These are phyloP conservation scores for Danaus plexippus DNA, from an alignment of 1,140 invertebrate genomes.

Conservation along the genomic window DNA sequence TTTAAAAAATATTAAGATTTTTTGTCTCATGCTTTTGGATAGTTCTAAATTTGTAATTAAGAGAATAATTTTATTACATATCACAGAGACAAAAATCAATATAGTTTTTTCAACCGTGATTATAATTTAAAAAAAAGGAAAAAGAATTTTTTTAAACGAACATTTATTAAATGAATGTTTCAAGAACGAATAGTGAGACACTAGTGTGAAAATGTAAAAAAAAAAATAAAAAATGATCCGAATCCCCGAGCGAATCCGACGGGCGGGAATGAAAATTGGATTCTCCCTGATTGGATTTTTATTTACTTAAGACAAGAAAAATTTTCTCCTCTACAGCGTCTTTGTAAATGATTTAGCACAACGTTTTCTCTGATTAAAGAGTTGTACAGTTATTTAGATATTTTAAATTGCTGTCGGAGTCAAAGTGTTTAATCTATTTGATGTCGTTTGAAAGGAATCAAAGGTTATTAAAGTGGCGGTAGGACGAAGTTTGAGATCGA, in stretches of 20 bases:
- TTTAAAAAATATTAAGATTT: too few relatives aligned
- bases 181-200: conserved; percentile 9
- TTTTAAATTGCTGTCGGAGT: too few relatives aligned
- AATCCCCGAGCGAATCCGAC: conserved; percentile 55
- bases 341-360: conserved; percentile 60
- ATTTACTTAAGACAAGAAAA: conserved; percentile 72
- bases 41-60: too few relatives aligned
- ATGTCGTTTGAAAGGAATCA: too few relatives aligned
- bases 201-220: conserved; percentile 56
- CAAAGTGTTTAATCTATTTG: too few relatives aligned
- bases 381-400: conserved; percentile 1
- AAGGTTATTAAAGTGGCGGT: too few relatives aligned
- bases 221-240: conserved; percentile 51
- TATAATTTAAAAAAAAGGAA: too few relatives aligned
- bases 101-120: too few relatives aligned
- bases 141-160: background rate
- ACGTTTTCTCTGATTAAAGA: conserved; percentile 48
- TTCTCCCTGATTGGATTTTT: conserved; percentile 70
- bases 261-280: conserved; percentile 67
- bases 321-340: conserved; percentile 41
- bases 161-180: conserved; percentile 8
- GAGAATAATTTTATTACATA: too few relatives aligned
- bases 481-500: too few relatives aligned
- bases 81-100: too few relatives aligned
- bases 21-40: too few relatives aligned